phyloP scores from a whole-genome alignment of 2,113 vertebrate genomes.

The Semnornis frantzii region DNA sequence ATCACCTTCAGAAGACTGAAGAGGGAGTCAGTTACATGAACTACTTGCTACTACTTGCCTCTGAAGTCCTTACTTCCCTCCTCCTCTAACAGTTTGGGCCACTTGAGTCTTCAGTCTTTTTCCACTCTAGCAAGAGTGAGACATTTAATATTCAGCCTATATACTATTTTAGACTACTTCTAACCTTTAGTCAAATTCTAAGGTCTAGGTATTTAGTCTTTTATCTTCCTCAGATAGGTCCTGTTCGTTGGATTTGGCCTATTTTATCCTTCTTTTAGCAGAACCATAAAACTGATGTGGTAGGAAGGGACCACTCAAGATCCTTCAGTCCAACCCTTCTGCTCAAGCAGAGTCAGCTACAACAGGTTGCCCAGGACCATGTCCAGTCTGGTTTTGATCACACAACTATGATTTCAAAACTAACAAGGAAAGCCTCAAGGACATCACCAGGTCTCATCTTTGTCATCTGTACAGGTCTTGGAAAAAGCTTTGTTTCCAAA shows the following conservation, averaged over 20 bases:
- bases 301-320: not conserved
- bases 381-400: not conserved
- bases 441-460: not conserved
- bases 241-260: not conserved
- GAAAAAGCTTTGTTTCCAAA: not conserved
- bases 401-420: not conserved
- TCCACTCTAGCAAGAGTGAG: not conserved
- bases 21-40: not conserved
- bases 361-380: not conserved
- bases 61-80: not conserved
- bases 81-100: not conserved
- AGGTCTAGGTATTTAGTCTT: not conserved
- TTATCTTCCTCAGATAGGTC: fast-evolving
- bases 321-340: not conserved
- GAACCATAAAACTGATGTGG: not conserved
- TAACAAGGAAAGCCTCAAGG: not conserved
- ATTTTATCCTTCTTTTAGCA: not conserved
- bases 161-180: not conserved
- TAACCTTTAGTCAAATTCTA: not conserved
- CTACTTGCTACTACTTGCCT: not conserved
- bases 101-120: not conserved
- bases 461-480: not conserved
- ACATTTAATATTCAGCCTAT: not conserved
- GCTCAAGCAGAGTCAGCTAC: not conserved
- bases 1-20: not conserved